A percentile compares a stretch with the other conserved stretches of the same genome.
Conservation (phyloP, 2,113 vertebrate species). For the Tragelaphus strepsiceros region DNA sequence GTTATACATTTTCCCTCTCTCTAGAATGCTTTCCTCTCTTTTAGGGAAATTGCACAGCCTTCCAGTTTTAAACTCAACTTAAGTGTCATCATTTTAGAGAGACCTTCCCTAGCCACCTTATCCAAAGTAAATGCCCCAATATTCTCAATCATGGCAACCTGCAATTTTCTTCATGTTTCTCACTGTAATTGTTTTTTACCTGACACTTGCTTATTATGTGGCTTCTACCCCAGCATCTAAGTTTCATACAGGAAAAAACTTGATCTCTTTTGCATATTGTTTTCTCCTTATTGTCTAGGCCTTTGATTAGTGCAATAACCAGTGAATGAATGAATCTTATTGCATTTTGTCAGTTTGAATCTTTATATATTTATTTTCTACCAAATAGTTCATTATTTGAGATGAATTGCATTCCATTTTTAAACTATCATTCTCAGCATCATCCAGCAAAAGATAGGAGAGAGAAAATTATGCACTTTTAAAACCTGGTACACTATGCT, state of each 20-base stretch:
- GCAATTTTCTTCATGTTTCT: not conserved
- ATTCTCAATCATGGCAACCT: not conserved
- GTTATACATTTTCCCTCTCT: not conserved
- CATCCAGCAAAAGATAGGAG: not conserved
- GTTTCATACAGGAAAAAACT: not conserved
- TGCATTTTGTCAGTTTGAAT: not conserved
- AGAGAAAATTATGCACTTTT: not conserved
- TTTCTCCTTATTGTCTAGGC: not conserved
- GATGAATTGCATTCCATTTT: not conserved
- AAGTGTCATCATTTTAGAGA: not conserved
- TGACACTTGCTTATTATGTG: not conserved
- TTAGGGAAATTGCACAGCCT: not conserved
- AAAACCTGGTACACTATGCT: not conserved
- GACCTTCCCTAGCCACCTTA: not conserved
- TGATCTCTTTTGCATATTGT: not conserved
- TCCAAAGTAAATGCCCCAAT: not conserved
- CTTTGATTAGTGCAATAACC: not conserved
- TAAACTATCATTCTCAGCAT: not conserved
- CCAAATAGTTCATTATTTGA: not conserved
- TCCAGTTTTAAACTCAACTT: not conserved
- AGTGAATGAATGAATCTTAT: not conserved
- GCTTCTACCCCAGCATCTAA: not conserved
- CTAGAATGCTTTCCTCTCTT: not conserved
- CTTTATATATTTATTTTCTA: not conserved
- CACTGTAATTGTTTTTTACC: not conserved